Evolutionary conservation across 2,113 vertebrate genomes (phyloP).

Genomic region (Apus apus): DNA sequence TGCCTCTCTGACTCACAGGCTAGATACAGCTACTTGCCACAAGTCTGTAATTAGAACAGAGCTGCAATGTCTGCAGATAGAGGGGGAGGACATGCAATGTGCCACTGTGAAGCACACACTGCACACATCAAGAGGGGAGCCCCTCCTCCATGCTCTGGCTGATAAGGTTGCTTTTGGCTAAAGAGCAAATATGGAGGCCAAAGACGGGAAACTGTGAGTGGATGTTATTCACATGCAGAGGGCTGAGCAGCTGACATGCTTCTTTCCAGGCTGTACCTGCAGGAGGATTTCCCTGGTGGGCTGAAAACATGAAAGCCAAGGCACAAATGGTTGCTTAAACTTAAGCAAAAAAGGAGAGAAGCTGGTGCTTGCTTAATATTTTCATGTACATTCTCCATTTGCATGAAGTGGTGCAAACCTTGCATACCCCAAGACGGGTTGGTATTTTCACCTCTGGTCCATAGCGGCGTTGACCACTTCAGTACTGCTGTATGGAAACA

Average conservation of each 20-base stretch:
- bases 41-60: neutral
- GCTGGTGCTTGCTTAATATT: neutral
- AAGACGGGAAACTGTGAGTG: neutral
- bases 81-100: fast-evolving
- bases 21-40: neutral
- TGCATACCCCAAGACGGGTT: no score
- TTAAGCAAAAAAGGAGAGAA: neutral
- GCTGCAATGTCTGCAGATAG: neutral
- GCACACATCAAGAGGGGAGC: neutral
- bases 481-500: no score
- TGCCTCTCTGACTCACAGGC: neutral
- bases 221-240: neutral
- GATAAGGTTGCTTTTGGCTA: neutral
- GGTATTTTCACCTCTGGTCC: neutral
- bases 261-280: neutral
- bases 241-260: fast-evolving
- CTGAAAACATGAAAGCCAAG: neutral
- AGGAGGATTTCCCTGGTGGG: neutral
- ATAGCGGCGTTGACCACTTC: no score
- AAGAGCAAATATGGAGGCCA: neutral
- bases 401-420: no score
- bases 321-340: neutral
- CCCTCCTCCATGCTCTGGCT: neutral
- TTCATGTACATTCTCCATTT: neutral
- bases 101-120: neutral